Percentiles rank a stretch among this genome's conserved stretches.
Evolutionary conservation across 2,113 vertebrate genomes (phyloP).

Genomic region (Pardalotus punctatus): DNA sequence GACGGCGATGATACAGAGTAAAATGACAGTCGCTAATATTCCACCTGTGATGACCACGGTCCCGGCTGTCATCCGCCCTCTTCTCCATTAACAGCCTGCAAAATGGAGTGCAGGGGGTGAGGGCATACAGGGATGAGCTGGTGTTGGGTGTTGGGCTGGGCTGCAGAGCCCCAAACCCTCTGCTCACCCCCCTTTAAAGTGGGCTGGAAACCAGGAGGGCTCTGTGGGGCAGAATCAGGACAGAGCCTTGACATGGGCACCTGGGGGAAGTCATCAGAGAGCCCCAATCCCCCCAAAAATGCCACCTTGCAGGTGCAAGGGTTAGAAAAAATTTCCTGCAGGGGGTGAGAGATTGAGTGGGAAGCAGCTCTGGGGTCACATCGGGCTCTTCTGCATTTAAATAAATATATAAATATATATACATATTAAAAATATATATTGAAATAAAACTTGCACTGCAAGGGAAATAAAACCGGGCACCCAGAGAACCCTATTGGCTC

Average conservation of each 20-base stretch:
- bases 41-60: constrained; percentile 99
- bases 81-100: constrained; percentile 92
- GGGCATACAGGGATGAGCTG: accelerated
- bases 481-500: not conserved
- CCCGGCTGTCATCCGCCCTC: constrained; percentile 99
- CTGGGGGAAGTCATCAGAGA: not conserved
- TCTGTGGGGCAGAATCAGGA: not conserved
- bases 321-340: not conserved
- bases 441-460: too few relatives aligned
- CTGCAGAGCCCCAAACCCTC: not conserved
- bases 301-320: not conserved
- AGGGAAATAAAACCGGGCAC: not conserved
- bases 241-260: not conserved
- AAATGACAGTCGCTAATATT: constrained; percentile 97
- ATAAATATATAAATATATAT: too few relatives aligned
- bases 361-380: not conserved
- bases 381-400: too few relatives aligned
- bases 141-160: too few relatives aligned
- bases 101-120: not conserved
- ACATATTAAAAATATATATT: too few relatives aligned
- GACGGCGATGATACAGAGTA: constrained; percentile 96
- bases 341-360: not conserved
- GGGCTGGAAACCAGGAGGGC: not conserved
- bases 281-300: accelerated
- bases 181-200: accelerated